phyloP scores from a whole-genome alignment of 2,888 invertebrate genomes.

The Elmis aenea region DNA sequence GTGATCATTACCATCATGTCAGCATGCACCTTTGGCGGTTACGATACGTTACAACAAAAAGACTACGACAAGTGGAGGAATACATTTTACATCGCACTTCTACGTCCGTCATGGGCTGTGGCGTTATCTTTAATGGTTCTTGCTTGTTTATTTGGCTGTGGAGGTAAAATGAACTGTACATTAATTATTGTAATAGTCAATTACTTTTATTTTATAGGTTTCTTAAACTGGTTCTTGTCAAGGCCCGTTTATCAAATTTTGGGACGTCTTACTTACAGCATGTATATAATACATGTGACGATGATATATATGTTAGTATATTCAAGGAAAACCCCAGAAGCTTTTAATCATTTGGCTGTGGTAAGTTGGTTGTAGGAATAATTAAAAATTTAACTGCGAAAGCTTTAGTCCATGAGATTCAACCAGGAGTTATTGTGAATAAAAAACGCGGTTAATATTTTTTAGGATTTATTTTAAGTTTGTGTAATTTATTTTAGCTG shows the following conservation, averaged over 20 bases:
- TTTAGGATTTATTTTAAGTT: too few species aligned
- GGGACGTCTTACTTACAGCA: constrained; percentile 4
- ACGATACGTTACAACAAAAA: constrained; percentile 25
- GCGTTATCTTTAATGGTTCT: constrained; percentile 49
- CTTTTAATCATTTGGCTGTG: too few species aligned
- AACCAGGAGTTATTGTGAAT: too few species aligned
- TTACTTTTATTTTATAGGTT: constrained; percentile 2
- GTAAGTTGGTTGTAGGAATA: too few species aligned
- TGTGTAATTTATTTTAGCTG: too few species aligned
- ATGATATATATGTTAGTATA: not conserved
- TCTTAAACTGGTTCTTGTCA: constrained; percentile 10
- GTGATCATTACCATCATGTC: constrained; percentile 13
- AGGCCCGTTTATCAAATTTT: constrained; percentile 4
- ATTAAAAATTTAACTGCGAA: too few species aligned
- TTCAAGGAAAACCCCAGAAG: constrained; percentile 1
- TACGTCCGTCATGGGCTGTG: constrained; percentile 47
- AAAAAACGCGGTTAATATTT: too few species aligned
- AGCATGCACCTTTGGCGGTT: constrained; percentile 28
- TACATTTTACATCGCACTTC: constrained; percentile 38
- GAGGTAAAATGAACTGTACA: constrained; percentile 45
- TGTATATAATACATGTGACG: constrained; percentile 6
- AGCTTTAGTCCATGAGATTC: too few species aligned
- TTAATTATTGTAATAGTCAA: not conserved
- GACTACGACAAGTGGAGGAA: constrained; percentile 29
- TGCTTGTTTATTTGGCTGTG: constrained; percentile 48